Conservation (phyloP, 35 echinoderm and acorn worm genomes). For the Stichopus chloronotus region DNA sequence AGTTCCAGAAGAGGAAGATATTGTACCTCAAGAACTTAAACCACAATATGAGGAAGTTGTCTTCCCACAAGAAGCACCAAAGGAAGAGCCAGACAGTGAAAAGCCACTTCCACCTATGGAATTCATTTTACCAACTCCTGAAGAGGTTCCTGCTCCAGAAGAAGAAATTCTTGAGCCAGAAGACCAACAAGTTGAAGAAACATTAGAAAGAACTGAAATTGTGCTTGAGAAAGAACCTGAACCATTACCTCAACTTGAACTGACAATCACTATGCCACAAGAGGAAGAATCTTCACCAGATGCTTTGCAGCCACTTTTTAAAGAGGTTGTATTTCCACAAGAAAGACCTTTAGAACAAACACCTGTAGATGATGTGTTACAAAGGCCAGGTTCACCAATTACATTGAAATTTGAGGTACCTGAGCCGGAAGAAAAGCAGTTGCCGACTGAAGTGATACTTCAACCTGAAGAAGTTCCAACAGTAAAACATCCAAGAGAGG, state of each 20-base stretch:
- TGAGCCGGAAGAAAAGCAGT: constrained; percentile 41
- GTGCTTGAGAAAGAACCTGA: constrained; percentile 59
- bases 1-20: constrained; percentile 60
- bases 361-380: constrained; percentile 26
- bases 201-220: constrained; percentile 57
- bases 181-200: constrained; percentile 32
- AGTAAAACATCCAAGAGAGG: constrained; percentile 15
- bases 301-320: constrained; percentile 40
- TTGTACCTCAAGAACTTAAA: constrained; percentile 2
- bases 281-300: constrained; percentile 17
- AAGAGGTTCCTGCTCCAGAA: constrained; percentile 43
- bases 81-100: constrained; percentile 2
- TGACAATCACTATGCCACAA: constrained; percentile 40
- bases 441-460: constrained; percentile 17
- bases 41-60: constrained; percentile 51
- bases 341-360: constrained; percentile 44
- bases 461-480: constrained; percentile 19
- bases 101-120: neutral
- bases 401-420: neutral
- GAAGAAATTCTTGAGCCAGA: constrained; percentile 47
- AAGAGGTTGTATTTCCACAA: constrained; percentile 57
- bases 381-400: constrained; percentile 32
- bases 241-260: constrained; percentile 17
- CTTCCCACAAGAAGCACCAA: constrained; percentile 23
- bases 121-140: constrained; percentile 4